Evolutionary conservation across 1,140 invertebrate species (phyloP), one percentile per base, ranked within the genome.

Genomic region (Metopolophium dirhodum): DNA sequence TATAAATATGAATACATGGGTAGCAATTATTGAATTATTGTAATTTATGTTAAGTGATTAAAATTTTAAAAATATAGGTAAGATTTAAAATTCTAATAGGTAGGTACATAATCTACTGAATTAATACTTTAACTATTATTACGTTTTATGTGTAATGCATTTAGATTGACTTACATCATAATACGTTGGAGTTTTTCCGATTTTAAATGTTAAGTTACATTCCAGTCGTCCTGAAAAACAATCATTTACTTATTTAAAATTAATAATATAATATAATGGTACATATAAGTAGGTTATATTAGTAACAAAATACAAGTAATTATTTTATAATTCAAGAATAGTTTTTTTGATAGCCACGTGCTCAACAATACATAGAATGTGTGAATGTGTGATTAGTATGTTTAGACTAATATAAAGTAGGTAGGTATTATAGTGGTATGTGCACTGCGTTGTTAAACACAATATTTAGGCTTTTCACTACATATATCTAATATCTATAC

Each of bases 81-180:
- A 6, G 30, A 61, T 61, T 61, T 61, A 61, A 26, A 61, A 61
- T 68, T n/a, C 61, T 30, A 68, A 68, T 68, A 41, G 41, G 41
- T 68, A 41, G 41, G 41, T 41, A 57, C 8, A 26, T 9, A 30
- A 3, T 47, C 45, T 8, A 47, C 45, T 47, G 45, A 47, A 7
- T 9, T 47, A 47, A 47, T 47, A 47, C 45, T 47, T 47, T 47
- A 47, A 47, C 45, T 57, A 57, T 57, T 11, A 57, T 57, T 2
- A 26, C 4, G 18, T 68, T 14, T 26, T 85, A 22, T 85, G 37
- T 85, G 37, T 41, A 85, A 85, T 85, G 47, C 7, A 51, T 87
- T 26, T 82, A 77, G n/a, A 91, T 35, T n/a, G 20, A 47, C 91
- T 93, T 93, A 93, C 91, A 93, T 93, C 91, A 93, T 93, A 93